Conservation (phyloP, 2,888 invertebrate genomes). For the Amiota communis region DNA sequence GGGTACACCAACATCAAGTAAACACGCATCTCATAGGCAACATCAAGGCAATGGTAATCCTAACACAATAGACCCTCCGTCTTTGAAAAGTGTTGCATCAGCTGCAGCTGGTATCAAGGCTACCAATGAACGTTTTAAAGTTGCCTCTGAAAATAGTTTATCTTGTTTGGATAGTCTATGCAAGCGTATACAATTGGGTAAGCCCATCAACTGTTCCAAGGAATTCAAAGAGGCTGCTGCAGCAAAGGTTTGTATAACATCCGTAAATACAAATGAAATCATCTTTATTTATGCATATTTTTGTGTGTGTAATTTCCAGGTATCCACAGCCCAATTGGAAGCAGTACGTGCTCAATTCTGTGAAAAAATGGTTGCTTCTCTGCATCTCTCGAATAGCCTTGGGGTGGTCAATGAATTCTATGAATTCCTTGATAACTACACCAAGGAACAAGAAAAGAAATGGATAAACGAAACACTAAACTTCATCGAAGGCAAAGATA, state of each 20-base stretch:
- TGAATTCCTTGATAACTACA: constrained; percentile 66
- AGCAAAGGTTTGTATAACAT: constrained; percentile 31
- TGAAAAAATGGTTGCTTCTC: constrained; percentile 5
- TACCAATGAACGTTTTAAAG: neutral
- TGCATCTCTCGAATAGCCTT: constrained; percentile 48
- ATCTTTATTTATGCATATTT: no score
- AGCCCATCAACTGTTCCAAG: constrained; percentile 45
- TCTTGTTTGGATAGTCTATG: constrained; percentile 66
- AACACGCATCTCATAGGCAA: constrained; percentile 28
- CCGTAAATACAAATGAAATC: no score
- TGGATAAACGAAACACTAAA: constrained; percentile 72
- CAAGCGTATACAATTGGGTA: constrained; percentile 62
- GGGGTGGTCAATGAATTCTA: constrained; percentile 69
- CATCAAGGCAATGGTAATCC: constrained; percentile 8
- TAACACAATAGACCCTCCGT: constrained; percentile 36
- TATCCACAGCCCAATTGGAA: constrained; percentile 21
- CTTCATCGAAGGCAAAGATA: constrained; percentile 67
- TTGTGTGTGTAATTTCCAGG: constrained; percentile 14
- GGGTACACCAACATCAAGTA: constrained; percentile 26
- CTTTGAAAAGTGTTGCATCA: constrained; percentile 45
- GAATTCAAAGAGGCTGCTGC: constrained; percentile 38
- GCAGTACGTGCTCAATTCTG: constrained; percentile 21
- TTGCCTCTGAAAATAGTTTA: constrained; percentile 60
- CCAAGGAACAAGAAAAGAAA: constrained; percentile 67
- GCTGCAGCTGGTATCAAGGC: constrained; percentile 48